Base-by-base conservation (phyloP, 2,888 invertebrate species). In the Mythimna loreyi region DNA sequence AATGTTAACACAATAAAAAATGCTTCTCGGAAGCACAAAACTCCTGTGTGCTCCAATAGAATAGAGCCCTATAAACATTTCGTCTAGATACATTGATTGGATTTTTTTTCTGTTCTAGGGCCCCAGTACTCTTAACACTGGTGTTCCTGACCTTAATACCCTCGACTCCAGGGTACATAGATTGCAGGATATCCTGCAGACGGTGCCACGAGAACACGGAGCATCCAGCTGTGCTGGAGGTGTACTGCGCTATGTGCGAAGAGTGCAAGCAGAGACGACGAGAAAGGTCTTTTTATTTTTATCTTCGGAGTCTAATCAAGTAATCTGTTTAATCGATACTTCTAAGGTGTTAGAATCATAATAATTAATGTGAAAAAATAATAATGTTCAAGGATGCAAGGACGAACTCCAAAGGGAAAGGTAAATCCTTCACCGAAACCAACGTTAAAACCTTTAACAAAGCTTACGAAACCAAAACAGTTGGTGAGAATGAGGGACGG, bases 231-330 rank as follows among this genome's bases (percentile, higher is more conserved):
- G 63, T 92, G n/a, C 64, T 92, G 57, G 91, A 93, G 66, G 91
- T 94, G 30, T 91, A 93, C 88, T 94, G 94, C 79, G 87, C 92
- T 28, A 94, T 94, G 94, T 94, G 94, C 79, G 78, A 87, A 19
- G 94, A 94, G 78, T 94, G 94, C 78, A 89, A 89, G 71, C 86
- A 85, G 62, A 80, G 89, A 45, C 78, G 90, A 9, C 80, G 87
- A 30, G 90, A 91, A 70, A 63, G 76, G 77, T 78, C 28, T 52
- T 3, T 13, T 16, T 3, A 21, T 28, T 9, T 21, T 8, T 16
- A 52, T 21, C n/a, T 33, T 61, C 33, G 16, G 8, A 33, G 21
- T 45, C 36, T 45, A 19, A 7, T 23, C 30, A 16, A 8, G 30
- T 8, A 40, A 62, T 13, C 28, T n/a, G 6, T 60, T 33, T n/a